Evolutionary conservation across 2,113 vertebrate species (phyloP), one percentile per base, ranked within the genome.

Genomic region (Brienomyrus brachyistius): DNA sequence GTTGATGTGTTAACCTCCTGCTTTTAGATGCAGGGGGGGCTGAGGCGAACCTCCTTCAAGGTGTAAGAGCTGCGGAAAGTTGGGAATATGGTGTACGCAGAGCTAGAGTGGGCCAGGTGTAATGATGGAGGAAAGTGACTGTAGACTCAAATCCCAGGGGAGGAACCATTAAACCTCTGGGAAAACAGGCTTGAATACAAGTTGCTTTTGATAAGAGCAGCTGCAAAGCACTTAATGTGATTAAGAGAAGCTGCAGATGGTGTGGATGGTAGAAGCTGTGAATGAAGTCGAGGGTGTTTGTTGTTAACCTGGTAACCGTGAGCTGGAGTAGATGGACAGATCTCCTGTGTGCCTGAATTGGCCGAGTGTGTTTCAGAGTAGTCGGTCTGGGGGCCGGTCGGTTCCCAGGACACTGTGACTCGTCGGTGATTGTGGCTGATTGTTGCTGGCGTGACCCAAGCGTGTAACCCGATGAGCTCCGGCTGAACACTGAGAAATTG

Each of bases 381-480:
- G n/a, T 2, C n/a, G 6, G 0, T 17, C 1, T 31, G 40, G 51
- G 86, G 40, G 8, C 2, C 4, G 19, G 56, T 66, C 17, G 19
- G 31, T 56, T 88, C 86, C 86, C 86, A 88, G 15, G 86, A 59
- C 54, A 23, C 51, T 13, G 31, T 45, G 54, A 45, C 54, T 59
- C 15, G 19, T 59, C 86, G 3, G 10, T 27, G 27, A 86, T 86
- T 86, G 51, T 31, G 27, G 17, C 86, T 51, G 27, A 56, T 54
- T 52, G 74, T 43, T 31, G 45, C 35, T n/a, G 52, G 19, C 13
- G 40, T 43, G 88, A 62, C 40, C 52, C 11, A 45, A 80, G 10
- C 4, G 43, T 19, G 89, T 87, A 90, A 90, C 62, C 89, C 23
- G 66, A 90, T 48, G 54, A 35, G 21, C 21, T 74, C 21, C 4